phyloP scores from a whole-genome alignment of 2,113 vertebrate genomes.

The Stercorarius parasiticus region DNA sequence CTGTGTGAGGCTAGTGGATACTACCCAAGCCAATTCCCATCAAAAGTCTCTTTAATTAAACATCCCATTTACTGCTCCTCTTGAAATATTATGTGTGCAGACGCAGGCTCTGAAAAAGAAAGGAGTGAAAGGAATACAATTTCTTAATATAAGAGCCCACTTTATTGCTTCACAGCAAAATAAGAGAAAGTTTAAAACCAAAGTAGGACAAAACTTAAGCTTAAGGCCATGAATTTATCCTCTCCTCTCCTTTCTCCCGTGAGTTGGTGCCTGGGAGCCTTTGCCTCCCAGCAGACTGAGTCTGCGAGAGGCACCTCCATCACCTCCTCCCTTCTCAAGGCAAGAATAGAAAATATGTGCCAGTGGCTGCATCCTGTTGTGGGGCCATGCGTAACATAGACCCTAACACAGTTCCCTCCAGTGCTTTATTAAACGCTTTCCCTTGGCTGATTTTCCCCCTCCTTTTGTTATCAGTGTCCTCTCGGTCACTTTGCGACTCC shows the following conservation, averaged over 20 bases:
- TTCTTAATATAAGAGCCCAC: neutral
- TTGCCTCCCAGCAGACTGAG: neutral
- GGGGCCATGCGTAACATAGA: neutral
- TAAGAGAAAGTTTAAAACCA: neutral
- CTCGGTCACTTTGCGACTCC: neutral
- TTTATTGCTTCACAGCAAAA: neutral
- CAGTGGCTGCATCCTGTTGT: fast-evolving
- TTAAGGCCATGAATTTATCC: neutral
- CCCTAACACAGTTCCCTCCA: neutral
- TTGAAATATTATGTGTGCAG: neutral
- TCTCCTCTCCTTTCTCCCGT: neutral
- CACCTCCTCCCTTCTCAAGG: neutral
- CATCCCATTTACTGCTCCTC: neutral
- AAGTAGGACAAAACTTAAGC: neutral
- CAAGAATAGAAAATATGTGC: neutral
- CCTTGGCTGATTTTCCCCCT: neutral
- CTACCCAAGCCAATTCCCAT: neutral
- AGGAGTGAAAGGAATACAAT: neutral
- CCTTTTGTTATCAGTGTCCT: neutral
- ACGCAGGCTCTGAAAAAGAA: neutral
- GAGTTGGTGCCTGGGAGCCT: neutral
- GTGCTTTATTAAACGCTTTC: neutral
- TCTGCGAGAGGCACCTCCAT: fast-evolving
- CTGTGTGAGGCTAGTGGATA: neutral
- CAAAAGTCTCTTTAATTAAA: neutral